phyloP scores from a whole-genome alignment of 2,888 invertebrate genomes.

The Leistus spinibarbis region DNA sequence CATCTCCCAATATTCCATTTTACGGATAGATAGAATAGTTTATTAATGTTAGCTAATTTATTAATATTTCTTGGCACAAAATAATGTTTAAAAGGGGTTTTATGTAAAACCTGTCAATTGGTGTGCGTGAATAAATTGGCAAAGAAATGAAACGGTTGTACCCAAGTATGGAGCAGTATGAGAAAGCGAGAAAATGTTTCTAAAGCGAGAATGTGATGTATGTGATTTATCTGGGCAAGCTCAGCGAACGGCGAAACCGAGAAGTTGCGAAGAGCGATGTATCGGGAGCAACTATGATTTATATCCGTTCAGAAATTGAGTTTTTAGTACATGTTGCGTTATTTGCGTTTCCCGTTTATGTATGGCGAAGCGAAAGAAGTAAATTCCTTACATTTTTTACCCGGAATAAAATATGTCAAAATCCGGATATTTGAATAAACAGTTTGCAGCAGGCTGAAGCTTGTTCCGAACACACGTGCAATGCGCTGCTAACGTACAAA shows the following conservation, averaged over 20 bases:
- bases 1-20: no score
- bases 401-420: conserved; percentile 39
- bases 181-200: neutral
- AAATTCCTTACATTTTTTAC: conserved; percentile 38
- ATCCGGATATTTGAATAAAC: conserved; percentile 39
- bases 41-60: neutral
- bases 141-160: neutral
- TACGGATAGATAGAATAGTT: no score
- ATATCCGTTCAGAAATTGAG: conserved; percentile 40
- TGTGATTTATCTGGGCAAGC: conserved; percentile 31
- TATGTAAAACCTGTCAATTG: neutral
- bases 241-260: neutral
- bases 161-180: neutral
- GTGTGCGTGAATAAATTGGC: neutral
- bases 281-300: conserved; percentile 38
- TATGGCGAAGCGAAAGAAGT: conserved; percentile 30
- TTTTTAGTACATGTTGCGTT: conserved; percentile 39
- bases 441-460: neutral
- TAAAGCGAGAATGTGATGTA: neutral
- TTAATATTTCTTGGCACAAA: neutral
- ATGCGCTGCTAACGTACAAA: neutral
- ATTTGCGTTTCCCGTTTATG: conserved; percentile 36
- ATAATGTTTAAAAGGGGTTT: neutral
- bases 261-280: neutral
- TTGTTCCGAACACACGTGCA: neutral